Percentiles rank a stretch among this genome's conserved stretches.
Evolutionary conservation across 2,113 vertebrate species (phyloP).

Genomic region (Regulus satrapa): DNA sequence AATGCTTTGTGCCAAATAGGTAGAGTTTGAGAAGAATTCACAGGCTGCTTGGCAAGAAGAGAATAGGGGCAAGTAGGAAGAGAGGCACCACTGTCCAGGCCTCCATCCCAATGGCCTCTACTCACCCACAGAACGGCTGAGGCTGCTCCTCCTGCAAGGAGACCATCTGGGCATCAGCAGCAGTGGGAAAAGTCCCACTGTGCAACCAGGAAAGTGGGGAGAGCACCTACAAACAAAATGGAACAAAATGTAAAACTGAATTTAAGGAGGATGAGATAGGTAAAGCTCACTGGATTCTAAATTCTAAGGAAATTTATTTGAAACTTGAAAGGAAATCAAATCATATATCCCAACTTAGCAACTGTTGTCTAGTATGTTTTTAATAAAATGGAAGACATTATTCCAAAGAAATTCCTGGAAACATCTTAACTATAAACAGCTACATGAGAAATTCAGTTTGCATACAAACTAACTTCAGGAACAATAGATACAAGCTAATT

Average conservation of each 20-base stretch:
- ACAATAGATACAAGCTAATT: not conserved
- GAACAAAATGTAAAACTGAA: conserved; percentile 27
- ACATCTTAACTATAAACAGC: not conserved
- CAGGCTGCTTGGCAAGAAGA: not conserved
- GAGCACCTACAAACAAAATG: conserved; percentile 50
- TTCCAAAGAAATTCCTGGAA: not conserved
- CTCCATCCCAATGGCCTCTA: conserved; percentile 36
- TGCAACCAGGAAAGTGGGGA: conserved; percentile 7
- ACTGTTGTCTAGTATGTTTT: not conserved
- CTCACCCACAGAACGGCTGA: conserved; percentile 42
- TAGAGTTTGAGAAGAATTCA: not conserved
- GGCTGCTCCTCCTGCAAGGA: conserved; percentile 39
- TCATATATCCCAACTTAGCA: not conserved
- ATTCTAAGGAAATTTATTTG: not conserved
- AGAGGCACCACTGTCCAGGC: not conserved
- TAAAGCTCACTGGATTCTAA: not conserved
- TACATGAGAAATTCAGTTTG: not conserved
- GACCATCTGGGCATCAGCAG: conserved; percentile 28
- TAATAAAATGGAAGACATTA: not conserved
- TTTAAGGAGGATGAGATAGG: not conserved
- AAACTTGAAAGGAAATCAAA: not conserved
- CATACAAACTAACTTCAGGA: not conserved
- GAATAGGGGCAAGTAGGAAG: not conserved
- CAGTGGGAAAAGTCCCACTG: conserved; percentile 58
- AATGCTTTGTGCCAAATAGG: not conserved